Base-by-base conservation (phyloP, 1,140 invertebrate species). In the Drosophila elegans region DNA sequence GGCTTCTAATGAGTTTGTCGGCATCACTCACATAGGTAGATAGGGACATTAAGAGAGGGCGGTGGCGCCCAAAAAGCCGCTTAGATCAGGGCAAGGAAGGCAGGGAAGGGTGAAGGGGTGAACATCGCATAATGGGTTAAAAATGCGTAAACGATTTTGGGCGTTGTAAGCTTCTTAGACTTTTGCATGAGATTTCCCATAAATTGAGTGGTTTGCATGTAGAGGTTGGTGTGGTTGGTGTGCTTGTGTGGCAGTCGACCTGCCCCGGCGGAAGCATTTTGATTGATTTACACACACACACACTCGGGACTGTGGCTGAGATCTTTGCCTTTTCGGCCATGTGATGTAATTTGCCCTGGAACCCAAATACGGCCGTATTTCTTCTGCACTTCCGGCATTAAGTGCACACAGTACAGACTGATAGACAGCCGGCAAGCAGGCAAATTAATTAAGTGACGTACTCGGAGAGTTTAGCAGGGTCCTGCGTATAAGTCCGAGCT, bases 1-100 rank as follows among this genome's bases (percentile, higher is more conserved):
- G 82, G 84, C 83, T 83, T 80, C 83, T 88, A 88, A 88, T 88
- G 83, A 88, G 84, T 88, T 88, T 89, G 83, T 88, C 83, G 84
- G 83, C 83, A 83, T 83, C 84, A 74, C 75, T 89, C 72, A 83
- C 83, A 61, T 62, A 69, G 59, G 49, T 53, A 64, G 54, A 61
- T 45, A 49, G 52, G 56, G 61, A 21, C 34, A n/a, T 7, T 51
- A 25, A 46, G 49, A n/a, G n/a, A 6, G 38, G 42, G 49, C 32
- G 55, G 64, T 44, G 64, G 66, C 66, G 56, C 54, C 57, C 73
- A 54, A 57, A 59, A 57, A 77, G 64, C 74, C 42, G 75, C 75
- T 78, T 78, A 77, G 66, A 71, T 46, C 63, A 44, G 36, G 49
- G 41, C 41, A 52, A n/a, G 25, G 34, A 38, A 32, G 49, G 41